Percentiles rank a stretch among this genome's conserved stretches.
Conservation (phyloP, 2,797 vertebrate genomes). For the Scolopax bukidnonensis region DNA sequence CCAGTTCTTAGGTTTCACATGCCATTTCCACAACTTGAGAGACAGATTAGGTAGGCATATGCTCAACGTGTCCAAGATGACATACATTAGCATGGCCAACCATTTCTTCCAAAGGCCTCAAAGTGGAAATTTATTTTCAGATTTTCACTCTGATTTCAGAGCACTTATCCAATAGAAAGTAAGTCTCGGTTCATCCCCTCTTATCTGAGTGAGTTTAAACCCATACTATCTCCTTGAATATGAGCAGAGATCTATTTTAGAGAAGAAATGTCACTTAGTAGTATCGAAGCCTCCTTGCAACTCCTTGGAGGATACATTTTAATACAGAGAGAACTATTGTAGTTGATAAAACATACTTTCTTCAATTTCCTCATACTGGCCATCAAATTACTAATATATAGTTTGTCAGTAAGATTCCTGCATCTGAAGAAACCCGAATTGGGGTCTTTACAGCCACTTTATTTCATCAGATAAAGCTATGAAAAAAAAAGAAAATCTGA, state of each 20-base stretch:
- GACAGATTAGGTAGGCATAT: background rate
- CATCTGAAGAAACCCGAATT: background rate
- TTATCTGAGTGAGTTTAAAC: background rate
- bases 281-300: background rate
- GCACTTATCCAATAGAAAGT: background rate
- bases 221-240: background rate
- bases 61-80: background rate
- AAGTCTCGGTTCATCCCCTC: accelerated
- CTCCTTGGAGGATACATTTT: background rate
- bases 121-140: background rate
- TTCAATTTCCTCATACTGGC: background rate
- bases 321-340: background rate
- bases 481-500: background rate
- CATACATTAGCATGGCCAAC: background rate
- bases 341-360: background rate
- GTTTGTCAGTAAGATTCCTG: background rate
- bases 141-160: background rate
- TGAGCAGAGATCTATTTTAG: background rate
- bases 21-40: background rate
- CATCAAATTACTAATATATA: background rate
- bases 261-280: background rate
- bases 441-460: background rate
- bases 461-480: background rate
- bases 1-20: background rate
- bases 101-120: background rate